Conservation (phyloP, 2,113 vertebrate species). For the Herpailurus yagouaroundi region DNA sequence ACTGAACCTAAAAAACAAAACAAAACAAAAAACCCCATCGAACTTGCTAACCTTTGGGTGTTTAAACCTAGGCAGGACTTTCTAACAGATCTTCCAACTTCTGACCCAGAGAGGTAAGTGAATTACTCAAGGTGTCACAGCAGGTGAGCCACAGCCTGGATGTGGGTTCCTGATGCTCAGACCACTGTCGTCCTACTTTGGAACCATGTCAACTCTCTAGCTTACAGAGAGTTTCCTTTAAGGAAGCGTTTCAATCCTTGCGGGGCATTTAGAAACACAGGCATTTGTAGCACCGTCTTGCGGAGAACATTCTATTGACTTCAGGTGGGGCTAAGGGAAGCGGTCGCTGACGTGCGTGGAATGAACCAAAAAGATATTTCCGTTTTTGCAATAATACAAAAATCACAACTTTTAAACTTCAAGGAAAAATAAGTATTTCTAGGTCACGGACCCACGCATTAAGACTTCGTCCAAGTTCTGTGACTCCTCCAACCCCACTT, state of each 20-base stretch:
- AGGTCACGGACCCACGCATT: background rate
- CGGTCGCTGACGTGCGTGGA: background rate
- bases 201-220: background rate
- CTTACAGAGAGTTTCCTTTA: background rate
- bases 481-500: accelerated
- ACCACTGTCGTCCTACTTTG: background rate
- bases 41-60: background rate
- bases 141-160: background rate
- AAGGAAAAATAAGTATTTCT: background rate
- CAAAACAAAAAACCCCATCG: background rate
- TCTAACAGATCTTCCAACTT: background rate
- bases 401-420: background rate
- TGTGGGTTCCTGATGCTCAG: accelerated
- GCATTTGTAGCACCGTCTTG: background rate
- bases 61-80: conserved; percentile 19
- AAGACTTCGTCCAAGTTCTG: background rate
- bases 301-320: background rate
- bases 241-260: background rate
- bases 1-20: background rate
- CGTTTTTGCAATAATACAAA: background rate
- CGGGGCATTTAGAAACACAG: background rate
- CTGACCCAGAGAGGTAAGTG: background rate
- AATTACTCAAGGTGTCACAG: background rate
- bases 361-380: background rate
- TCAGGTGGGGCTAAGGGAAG: background rate